Evolutionary conservation across 2,797 vertebrate genomes (phyloP).

Genomic region (Gouania willdenowi): DNA sequence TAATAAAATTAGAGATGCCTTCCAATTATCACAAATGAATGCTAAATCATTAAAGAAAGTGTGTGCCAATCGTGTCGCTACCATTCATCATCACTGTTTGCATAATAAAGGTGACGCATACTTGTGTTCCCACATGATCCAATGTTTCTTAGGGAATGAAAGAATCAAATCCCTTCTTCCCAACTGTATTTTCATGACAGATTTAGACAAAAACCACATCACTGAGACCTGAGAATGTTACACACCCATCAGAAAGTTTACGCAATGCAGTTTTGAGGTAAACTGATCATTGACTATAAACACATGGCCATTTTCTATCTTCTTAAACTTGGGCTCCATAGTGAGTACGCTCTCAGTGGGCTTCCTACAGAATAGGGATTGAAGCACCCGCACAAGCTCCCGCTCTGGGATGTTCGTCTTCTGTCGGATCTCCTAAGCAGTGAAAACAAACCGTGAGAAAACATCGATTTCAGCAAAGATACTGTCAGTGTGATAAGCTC

Average conservation of each 20-base stretch:
- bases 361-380: constrained; percentile 90
- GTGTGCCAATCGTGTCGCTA: too few species aligned
- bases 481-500: too few species aligned
- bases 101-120: too few species aligned
- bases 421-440: constrained; percentile 92
- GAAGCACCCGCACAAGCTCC: constrained; percentile 93
- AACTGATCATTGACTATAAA: constrained; percentile 99
- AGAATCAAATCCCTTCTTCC: too few species aligned
- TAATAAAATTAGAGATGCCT: too few species aligned
- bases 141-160: too few species aligned
- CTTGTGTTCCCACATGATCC: too few species aligned
- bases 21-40: too few species aligned
- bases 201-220: too few species aligned
- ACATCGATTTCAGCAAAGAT: neutral
- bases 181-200: too few species aligned
- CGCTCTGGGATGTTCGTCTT: constrained; percentile 98
- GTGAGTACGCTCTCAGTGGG: constrained; percentile 97
- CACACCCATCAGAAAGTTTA: constrained; percentile 83
- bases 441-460: neutral
- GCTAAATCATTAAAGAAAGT: too few species aligned
- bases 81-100: too few species aligned
- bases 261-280: constrained; percentile 98
- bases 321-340: constrained; percentile 98
- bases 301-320: constrained; percentile 97
- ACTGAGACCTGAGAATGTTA: neutral